Base-by-base conservation (phyloP, 2,888 invertebrate species). In the Cerastis rubricosa region DNA sequence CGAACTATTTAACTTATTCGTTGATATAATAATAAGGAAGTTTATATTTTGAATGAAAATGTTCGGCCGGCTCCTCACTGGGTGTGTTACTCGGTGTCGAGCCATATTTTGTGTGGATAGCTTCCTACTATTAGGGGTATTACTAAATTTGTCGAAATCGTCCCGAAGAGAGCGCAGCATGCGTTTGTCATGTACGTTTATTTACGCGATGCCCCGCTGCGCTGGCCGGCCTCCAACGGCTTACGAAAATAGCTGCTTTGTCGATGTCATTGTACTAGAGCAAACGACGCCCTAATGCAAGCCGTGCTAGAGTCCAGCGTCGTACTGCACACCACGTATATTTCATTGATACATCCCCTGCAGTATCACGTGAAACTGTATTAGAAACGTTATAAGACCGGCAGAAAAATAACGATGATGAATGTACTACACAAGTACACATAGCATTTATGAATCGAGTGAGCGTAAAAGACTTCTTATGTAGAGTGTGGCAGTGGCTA, bases 251-350 rank as follows among this genome's bases (percentile, higher is more conserved):
- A 96, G 95, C 95, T 91, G 92, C 92, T 93, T 92, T 92, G 91
- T 92, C 92, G 95, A 95, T 95, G 96, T 96, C 96, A 96, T 96
- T 96, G 96, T 96, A 96, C 96, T 94, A 95, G 92, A 90, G 90
- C 90, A 90, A 90, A 91, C 90, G 89, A 88, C 90, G 92, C 93
- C 92, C 93, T 94, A 89, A 87, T 87, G 86, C 85, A 86, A 78
- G 78, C 69, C 68, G 67, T 67, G 75, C 74, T 89, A 88, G 90
- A 88, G 84, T 84, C 83, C 85, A 87, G 80, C 81, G 79, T 87
- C 71, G 75, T 83, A 80, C 76, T 80, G 83, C 84, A 87, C 81
- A 74, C 71, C 76, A 80, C 79, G 76, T 76, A 61, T 43, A 57
- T 64, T 84, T 78, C 88, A 87, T 88, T 87, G 87, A 87, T 80